These are phyloP conservation scores for Nyctalus aviator DNA, from an alignment of 2,797 vertebrate species.

Conservation along the genomic window DNA sequence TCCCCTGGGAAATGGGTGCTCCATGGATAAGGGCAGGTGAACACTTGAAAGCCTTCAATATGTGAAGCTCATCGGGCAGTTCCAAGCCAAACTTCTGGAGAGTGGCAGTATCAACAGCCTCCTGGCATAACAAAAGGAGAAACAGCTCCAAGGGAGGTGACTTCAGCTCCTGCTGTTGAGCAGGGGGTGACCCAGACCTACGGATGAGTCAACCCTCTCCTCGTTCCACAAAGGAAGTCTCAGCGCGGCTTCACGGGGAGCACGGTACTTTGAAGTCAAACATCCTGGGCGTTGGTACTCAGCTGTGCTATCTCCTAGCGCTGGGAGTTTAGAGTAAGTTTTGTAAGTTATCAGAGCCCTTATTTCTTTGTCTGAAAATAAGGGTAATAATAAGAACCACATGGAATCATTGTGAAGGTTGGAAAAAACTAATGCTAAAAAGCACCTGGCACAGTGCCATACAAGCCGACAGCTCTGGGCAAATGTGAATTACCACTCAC, in stretches of 20 bases:
- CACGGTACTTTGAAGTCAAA: background rate
- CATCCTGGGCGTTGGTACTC: background rate
- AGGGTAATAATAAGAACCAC: background rate
- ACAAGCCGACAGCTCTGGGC: background rate
- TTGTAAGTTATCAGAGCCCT: background rate
- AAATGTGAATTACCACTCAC: conserved; percentile 35
- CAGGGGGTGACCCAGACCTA: background rate
- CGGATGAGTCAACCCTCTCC: background rate
- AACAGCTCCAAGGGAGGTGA: background rate
- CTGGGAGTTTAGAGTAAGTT: conserved; percentile 4
- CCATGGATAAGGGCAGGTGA: background rate
- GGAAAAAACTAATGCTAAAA: conserved; percentile 42
- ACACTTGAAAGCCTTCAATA: background rate
- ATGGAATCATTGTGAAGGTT: background rate
- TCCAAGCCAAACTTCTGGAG: background rate
- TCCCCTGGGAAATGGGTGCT: background rate
- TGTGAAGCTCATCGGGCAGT: conserved; percentile 1
- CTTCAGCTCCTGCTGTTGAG: background rate
- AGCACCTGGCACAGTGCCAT: background rate
- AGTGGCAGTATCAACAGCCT: background rate
- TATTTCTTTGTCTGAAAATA: conserved; percentile 38
- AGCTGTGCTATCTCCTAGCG: background rate
- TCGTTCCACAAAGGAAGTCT: background rate
- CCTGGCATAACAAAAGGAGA: background rate
- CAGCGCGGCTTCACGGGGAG: background rate